These are phyloP conservation scores for Aptenodytes forsteri DNA, from an alignment of 2,113 vertebrate genomes.

Conservation along the genomic window DNA sequence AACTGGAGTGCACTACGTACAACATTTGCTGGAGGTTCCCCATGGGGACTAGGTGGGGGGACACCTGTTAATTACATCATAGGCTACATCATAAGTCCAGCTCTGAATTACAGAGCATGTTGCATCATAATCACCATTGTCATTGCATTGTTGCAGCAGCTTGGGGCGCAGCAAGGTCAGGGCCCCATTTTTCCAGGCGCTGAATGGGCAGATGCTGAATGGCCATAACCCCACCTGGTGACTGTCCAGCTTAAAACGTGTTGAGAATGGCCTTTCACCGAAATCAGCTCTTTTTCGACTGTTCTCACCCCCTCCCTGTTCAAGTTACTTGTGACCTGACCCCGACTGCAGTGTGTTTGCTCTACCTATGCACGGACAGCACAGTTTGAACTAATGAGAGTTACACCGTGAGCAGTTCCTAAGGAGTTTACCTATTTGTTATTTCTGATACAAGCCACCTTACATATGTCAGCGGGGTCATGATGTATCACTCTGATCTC, in stretches of 20 bases:
- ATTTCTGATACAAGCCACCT: neutral
- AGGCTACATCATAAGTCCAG: neutral
- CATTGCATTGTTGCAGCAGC: neutral
- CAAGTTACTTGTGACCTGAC: neutral
- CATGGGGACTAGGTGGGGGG: neutral
- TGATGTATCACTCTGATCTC: neutral
- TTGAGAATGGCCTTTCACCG: neutral
- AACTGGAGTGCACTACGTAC: neutral
- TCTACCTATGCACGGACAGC: neutral
- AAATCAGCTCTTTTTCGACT: neutral
- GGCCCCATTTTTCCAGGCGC: neutral
- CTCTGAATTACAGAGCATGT: neutral
- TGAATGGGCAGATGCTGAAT: neutral
- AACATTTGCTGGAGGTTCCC: neutral
- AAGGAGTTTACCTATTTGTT: neutral
- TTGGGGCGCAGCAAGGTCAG: neutral
- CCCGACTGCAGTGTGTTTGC: neutral
- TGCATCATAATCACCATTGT: neutral
- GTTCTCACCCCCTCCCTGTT: neutral
- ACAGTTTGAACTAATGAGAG: neutral
- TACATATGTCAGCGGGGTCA: neutral
- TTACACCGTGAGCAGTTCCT: neutral
- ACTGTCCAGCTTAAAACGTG: neutral
- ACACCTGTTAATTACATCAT: neutral
- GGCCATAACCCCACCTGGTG: too few species aligned